Base-by-base conservation (phyloP, 2,797 vertebrate species). In the Cuniculus paca region DNA sequence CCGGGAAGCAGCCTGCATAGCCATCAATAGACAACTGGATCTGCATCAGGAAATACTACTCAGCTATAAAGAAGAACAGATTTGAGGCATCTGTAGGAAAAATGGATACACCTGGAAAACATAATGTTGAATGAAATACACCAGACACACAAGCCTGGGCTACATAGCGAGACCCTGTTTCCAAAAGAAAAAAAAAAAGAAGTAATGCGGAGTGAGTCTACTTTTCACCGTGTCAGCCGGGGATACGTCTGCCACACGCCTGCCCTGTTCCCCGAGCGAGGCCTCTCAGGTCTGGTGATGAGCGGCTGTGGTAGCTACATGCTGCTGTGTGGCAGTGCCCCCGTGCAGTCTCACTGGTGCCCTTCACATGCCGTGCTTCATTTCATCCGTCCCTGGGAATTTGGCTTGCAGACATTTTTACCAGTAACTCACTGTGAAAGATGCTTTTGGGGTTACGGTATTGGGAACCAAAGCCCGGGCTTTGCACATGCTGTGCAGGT, bases 341-440 rank as follows among this genome's bases (percentile, higher is more conserved):
- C 9, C 9, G 16, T 61, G 50, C 7, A 28, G 19, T 36, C 75
- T 31, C 17, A 10, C 39, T 42, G 22, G 39, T 86, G 60, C 42
- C 17, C 42, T 78, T n/a, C 3, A 3, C 31, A 26, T 36, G 17
- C 9, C 19, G 45, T n/a, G 36, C 63, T 61, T 77, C 42, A 7
- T 4, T 36, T 61, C 20, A 26, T 56, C 72, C 7, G 45, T n/a
- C 54, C 56, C 58, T 75, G 65, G 63, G 50, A 80, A 77, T 54
- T 60, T 70, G 42, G 36, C 39, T 68, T 80, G 86, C 54, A 31
- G 12, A 39, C 61, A 45, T 80, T 79, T 83, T 82, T 89, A 39
- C 34, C 45, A 75, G 50, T 34, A 48, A 82, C 48, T 89, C 61
- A 26, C 19, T 50, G 72, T 79, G 36, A 88, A 80, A 88, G 28